phyloP scores from a whole-genome alignment of 2,113 vertebrate species.

The Indri indri region DNA sequence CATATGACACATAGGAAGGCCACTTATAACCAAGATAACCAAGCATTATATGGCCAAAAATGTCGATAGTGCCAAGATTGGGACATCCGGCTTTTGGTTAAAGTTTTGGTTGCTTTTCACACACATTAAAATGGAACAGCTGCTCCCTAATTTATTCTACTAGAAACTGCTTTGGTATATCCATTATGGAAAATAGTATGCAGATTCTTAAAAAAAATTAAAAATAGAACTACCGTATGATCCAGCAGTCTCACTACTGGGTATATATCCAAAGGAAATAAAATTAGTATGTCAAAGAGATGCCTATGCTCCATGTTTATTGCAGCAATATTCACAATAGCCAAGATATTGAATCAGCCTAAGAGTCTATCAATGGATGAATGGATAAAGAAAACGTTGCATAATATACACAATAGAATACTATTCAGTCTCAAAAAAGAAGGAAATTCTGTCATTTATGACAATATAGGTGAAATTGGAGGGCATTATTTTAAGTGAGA shows the following conservation, averaged over 20 bases:
- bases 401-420: not conserved
- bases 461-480: not conserved
- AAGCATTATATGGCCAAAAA: not conserved
- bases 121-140: not conserved
- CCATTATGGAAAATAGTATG: not conserved
- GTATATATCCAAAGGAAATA: not conserved
- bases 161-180: not conserved
- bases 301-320: not conserved
- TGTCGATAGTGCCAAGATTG: not conserved
- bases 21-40: not conserved
- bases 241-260: not conserved
- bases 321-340: not conserved
- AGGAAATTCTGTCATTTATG: not conserved
- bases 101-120: not conserved
- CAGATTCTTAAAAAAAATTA: not conserved
- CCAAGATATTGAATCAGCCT: not conserved
- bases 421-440: not conserved
- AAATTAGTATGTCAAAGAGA: not conserved
- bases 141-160: not conserved
- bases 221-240: not conserved
- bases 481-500: not conserved
- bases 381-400: not conserved
- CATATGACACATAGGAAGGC: not conserved
- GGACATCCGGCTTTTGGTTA: not conserved
- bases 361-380: not conserved